Conservation (phyloP, 2,888 invertebrate species). For the Frankliniella intonsa region DNA sequence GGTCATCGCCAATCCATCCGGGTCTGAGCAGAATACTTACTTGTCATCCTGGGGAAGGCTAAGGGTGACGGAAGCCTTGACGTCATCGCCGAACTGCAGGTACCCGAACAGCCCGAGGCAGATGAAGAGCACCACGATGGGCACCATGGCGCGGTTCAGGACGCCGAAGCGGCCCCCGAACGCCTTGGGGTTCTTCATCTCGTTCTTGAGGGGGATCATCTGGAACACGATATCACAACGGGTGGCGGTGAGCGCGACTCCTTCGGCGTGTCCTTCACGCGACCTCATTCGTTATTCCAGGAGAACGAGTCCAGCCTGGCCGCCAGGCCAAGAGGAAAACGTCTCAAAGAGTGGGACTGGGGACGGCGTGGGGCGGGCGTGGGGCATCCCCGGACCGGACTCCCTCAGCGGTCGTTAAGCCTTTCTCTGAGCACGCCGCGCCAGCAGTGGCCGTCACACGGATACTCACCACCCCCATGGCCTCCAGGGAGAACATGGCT, state of each 20-base stretch:
- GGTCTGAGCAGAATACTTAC: slow-evolving; percentile 46
- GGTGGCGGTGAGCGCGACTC: not conserved
- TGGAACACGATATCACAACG: slow-evolving; percentile 44
- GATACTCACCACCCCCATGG: slow-evolving; percentile 76
- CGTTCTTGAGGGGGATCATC: slow-evolving; percentile 87
- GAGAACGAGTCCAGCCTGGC: no score
- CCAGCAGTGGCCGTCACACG: not conserved
- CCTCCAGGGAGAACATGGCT: slow-evolving; percentile 92
- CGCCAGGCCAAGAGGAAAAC: no score
- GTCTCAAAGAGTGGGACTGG: no score
- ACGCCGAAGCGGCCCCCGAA: slow-evolving; percentile 75
- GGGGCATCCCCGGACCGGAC: no score
- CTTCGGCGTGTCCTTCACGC: no score
- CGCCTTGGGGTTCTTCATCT: slow-evolving; percentile 76
- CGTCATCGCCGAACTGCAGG: slow-evolving; percentile 65
- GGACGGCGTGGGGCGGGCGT: no score
- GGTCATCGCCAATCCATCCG: no score
- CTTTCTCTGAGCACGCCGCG: not conserved
- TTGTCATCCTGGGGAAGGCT: slow-evolving; percentile 62
- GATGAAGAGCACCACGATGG: slow-evolving; percentile 72
- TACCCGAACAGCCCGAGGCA: slow-evolving; percentile 80
- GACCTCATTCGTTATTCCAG: not conserved
- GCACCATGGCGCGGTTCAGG: slow-evolving; percentile 73
- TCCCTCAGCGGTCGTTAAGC: not conserved
- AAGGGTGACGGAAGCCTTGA: slow-evolving; percentile 72